A percentile compares a stretch with the other conserved stretches of the same genome.
These are phyloP conservation scores for Frankliniella intonsa DNA, from an alignment of 2,888 invertebrate species.

Conservation along the genomic window DNA sequence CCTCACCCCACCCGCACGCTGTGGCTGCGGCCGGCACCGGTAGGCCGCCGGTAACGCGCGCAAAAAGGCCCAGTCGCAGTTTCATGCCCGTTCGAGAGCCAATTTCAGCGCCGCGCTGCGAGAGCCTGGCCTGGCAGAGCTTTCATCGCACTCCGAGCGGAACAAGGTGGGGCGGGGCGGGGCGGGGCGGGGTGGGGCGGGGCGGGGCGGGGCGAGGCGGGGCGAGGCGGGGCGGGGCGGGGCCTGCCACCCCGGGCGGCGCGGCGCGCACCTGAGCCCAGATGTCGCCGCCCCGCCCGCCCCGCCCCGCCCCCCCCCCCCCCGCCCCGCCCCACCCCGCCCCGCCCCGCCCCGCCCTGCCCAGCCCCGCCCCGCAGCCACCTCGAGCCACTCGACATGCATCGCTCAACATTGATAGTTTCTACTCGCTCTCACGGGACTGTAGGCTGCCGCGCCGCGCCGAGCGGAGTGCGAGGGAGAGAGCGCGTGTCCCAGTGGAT, in stretches of 20 bases:
- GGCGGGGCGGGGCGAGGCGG: no score
- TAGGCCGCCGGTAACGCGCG: no score
- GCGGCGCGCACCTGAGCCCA: no score
- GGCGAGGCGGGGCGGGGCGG: no score
- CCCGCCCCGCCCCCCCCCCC: background rate
- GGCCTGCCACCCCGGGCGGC: no score
- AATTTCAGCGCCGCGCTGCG: background rate
- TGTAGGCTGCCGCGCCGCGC: background rate
- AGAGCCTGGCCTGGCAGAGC: background rate
- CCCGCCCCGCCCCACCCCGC: background rate
- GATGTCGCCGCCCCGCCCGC: no score
- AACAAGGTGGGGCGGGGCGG: background rate
- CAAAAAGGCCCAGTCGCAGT: background rate
- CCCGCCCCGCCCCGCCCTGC: no score
- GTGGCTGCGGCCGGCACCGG: no score
- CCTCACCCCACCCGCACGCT: no score
- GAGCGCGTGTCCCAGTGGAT: no score
- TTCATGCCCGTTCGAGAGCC: background rate
- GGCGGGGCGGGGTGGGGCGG: background rate
- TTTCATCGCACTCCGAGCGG: constrained; percentile 14
- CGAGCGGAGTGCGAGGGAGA: background rate
- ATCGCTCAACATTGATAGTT: constrained; percentile 14
- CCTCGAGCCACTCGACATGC: constrained; percentile 28
- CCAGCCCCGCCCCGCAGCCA: constrained; percentile 30
- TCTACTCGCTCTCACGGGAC: background rate